phyloP scores from a whole-genome alignment of 2,888 invertebrate species.

The Syrista parreyssii region DNA sequence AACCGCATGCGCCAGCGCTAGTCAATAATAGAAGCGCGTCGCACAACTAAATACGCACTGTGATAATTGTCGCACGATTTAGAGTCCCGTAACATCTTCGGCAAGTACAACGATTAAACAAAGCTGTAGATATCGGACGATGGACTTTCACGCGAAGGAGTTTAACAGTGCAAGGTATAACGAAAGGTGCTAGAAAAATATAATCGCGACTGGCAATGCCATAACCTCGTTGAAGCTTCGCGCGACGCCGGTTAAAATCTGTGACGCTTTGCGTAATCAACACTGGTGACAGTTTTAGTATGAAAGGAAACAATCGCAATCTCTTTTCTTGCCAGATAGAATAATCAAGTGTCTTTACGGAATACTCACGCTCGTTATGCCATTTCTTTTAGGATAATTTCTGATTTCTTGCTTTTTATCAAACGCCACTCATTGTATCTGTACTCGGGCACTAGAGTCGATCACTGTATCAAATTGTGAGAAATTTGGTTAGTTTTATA shows the following conservation, averaged over 20 bases:
- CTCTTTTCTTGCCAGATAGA: background rate
- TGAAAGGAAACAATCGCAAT: background rate
- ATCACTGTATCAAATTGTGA: background rate
- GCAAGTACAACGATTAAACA: background rate
- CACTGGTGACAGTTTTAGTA: background rate
- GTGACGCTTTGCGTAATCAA: background rate
- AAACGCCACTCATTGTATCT: background rate
- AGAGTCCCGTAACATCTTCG: background rate
- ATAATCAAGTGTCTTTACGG: background rate
- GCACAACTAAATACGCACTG: background rate
- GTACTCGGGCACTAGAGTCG: background rate
- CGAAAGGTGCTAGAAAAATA: background rate
- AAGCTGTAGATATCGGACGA: background rate
- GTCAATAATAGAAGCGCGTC: background rate
- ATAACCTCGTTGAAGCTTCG: background rate
- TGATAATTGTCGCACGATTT: background rate
- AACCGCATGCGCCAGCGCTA: background rate
- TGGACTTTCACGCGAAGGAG: background rate
- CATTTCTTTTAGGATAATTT: background rate
- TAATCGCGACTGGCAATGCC: background rate
- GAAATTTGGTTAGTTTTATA: background rate
- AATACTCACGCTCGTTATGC: background rate
- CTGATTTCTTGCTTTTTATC: background rate
- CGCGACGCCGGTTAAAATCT: background rate
- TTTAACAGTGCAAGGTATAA: background rate